A percentile compares a stretch with the other conserved stretches of the same genome.
These are phyloP conservation scores for Dasypogon diadema DNA, from an alignment of 2,888 invertebrate genomes.

Conservation along the genomic window DNA sequence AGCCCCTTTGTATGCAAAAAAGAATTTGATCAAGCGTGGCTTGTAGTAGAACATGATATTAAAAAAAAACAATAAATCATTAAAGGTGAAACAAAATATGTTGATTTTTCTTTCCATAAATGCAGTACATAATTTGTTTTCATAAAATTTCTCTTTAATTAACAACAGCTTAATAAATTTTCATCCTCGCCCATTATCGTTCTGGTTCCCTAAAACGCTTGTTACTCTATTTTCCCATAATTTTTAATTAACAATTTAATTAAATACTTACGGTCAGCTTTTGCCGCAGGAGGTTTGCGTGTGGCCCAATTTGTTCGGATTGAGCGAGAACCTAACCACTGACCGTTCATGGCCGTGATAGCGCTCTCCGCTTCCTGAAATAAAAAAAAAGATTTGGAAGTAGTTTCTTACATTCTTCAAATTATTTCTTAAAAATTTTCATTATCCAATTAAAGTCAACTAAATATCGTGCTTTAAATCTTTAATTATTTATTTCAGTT, in stretches of 20 bases:
- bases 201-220: not conserved
- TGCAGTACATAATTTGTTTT: constrained; percentile 22
- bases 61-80: constrained; percentile 40
- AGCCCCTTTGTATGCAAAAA: constrained; percentile 57
- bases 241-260: not conserved
- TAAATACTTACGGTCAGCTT: constrained; percentile 82
- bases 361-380: constrained; percentile 97
- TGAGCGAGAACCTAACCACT: constrained; percentile 97
- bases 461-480: too few relatives aligned
- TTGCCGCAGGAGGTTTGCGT: constrained; percentile 94
- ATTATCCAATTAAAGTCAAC: too few relatives aligned
- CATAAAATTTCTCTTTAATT: not conserved
- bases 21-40: constrained; percentile 56
- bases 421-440: too few relatives aligned
- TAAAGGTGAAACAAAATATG: constrained; percentile 42
- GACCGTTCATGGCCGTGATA: constrained; percentile 98
- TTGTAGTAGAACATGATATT: constrained; percentile 54
- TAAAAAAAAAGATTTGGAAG: too few relatives aligned
- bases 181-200: not conserved
- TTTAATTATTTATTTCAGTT: too few relatives aligned
- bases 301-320: constrained; percentile 99
- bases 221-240: not conserved
- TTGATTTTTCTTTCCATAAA: constrained; percentile 22
- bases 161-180: too few relatives aligned
- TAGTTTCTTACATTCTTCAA: too few relatives aligned